Conservation (phyloP, 2,113 vertebrate genomes). For the Scalopus aquaticus region DNA sequence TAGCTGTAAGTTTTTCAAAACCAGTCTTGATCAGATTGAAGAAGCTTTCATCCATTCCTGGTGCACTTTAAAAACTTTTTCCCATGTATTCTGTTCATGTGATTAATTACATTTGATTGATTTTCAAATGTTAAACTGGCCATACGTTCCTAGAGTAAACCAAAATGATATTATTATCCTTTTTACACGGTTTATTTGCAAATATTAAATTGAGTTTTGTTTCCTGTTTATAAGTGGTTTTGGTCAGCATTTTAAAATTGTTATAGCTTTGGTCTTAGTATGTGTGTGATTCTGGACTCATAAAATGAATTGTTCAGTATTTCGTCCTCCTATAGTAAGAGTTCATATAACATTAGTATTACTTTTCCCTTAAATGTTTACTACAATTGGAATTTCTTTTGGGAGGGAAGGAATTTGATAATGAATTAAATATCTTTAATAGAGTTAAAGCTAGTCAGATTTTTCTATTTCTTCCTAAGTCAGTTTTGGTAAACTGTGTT, state of each 20-base stretch:
- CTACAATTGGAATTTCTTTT: not conserved
- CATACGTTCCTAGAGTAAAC: not conserved
- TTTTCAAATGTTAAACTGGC: not conserved
- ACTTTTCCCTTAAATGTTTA: not conserved
- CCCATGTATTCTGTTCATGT: not conserved
- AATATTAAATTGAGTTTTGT: not conserved
- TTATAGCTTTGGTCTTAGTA: not conserved
- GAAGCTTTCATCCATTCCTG: not conserved
- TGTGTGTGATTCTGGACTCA: not conserved
- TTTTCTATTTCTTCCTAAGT: constrained; percentile 10
- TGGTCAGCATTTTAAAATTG: not conserved
- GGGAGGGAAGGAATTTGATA: not conserved
- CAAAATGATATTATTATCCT: not conserved
- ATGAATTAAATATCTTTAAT: not conserved
- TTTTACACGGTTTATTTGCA: not conserved
- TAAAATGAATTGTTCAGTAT: not conserved
- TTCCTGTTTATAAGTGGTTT: not conserved
- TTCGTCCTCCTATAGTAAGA: not conserved
- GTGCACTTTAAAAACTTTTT: not conserved
- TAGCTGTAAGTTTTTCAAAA: not conserved
- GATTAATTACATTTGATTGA: not conserved
- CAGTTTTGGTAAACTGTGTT: not conserved
- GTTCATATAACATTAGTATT: not conserved
- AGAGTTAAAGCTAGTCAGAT: not conserved
- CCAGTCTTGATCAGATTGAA: not conserved